Conservation (phyloP, 2,113 vertebrate species). For the Noctilio leporinus region DNA sequence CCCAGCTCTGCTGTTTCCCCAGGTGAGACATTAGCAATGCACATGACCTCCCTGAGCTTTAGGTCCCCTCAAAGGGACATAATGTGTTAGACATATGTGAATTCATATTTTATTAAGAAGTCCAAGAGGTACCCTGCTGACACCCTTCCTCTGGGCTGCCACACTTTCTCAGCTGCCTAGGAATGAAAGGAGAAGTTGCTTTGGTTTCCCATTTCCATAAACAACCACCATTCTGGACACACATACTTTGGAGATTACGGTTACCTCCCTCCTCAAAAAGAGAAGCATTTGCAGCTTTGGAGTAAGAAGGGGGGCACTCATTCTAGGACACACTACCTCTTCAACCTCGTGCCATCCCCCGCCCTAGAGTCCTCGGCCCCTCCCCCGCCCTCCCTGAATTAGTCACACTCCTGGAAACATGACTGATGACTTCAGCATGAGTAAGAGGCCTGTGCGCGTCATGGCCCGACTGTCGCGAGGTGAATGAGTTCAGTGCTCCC, state of each 20-base stretch:
- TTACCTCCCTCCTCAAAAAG: not conserved
- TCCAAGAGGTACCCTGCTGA: not conserved
- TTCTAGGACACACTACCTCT: not conserved
- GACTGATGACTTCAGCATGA: slow-evolving; percentile 77
- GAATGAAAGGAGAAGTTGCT: not conserved
- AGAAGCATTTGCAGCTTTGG: not conserved
- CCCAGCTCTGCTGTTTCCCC: not conserved
- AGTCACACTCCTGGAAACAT: slow-evolving; percentile 79
- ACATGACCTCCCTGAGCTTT: not conserved
- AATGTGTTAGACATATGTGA: not conserved
- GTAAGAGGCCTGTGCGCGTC: slow-evolving; percentile 75
- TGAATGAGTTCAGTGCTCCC: slow-evolving; percentile 78
- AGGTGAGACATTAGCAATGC: not conserved
- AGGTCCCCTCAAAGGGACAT: not conserved
- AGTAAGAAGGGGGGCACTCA: not conserved
- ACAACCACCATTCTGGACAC: not conserved
- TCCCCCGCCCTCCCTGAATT: slow-evolving; percentile 58
- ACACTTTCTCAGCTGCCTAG: not conserved
- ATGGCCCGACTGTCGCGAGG: slow-evolving; percentile 72
- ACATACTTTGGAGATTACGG: not conserved
- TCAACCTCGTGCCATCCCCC: not conserved
- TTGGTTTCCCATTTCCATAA: not conserved
- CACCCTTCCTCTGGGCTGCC: not conserved
- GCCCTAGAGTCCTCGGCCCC: not conserved
- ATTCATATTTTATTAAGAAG: not conserved